Evolutionary conservation across 2,888 invertebrate species (phyloP).

Genomic region (Notodonta ziczac): DNA sequence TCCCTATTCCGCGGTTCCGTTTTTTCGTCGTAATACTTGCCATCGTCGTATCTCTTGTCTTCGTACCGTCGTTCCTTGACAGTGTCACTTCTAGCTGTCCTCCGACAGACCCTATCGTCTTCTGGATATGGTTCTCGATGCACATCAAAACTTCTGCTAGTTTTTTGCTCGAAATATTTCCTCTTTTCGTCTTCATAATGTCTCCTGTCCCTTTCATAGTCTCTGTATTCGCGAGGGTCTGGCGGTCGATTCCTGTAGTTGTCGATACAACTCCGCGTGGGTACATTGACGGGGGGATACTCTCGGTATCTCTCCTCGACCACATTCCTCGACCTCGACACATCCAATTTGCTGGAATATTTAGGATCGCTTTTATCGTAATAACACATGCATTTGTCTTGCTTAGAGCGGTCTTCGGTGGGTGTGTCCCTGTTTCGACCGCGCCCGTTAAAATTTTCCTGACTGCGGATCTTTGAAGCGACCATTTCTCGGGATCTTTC

Average conservation of each 20-base stretch:
- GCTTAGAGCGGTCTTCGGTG: slow-evolving; percentile 35
- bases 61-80: slow-evolving; percentile 33
- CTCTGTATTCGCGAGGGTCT: slow-evolving; percentile 48
- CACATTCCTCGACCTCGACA: slow-evolving; percentile 48
- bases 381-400: slow-evolving; percentile 47
- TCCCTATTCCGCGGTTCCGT: slow-evolving; percentile 44
- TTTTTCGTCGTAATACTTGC: slow-evolving; percentile 60
- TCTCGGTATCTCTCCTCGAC: slow-evolving; percentile 49
- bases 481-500: slow-evolving; percentile 53
- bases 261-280: slow-evolving; percentile 54
- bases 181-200: slow-evolving; percentile 57
- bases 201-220: slow-evolving; percentile 50
- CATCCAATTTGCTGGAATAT: slow-evolving; percentile 58
- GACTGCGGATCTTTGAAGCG: slow-evolving; percentile 58
- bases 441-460: slow-evolving; percentile 52
- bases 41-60: slow-evolving; percentile 47
- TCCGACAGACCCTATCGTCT: slow-evolving; percentile 51
- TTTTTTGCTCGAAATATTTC: slow-evolving; percentile 60
- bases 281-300: slow-evolving; percentile 47
- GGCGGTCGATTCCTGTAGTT: slow-evolving; percentile 41
- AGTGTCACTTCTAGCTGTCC: slow-evolving; percentile 62
- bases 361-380: slow-evolving; percentile 50
- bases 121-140: slow-evolving; percentile 55
- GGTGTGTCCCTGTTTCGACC: slow-evolving; percentile 44
- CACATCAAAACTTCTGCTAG: slow-evolving; percentile 69